Percentiles rank a stretch among this genome's conserved stretches.
These are phyloP conservation scores for Gobionotothen gibberifrons DNA, from an alignment of 2,797 vertebrate genomes.

Conservation along the genomic window DNA sequence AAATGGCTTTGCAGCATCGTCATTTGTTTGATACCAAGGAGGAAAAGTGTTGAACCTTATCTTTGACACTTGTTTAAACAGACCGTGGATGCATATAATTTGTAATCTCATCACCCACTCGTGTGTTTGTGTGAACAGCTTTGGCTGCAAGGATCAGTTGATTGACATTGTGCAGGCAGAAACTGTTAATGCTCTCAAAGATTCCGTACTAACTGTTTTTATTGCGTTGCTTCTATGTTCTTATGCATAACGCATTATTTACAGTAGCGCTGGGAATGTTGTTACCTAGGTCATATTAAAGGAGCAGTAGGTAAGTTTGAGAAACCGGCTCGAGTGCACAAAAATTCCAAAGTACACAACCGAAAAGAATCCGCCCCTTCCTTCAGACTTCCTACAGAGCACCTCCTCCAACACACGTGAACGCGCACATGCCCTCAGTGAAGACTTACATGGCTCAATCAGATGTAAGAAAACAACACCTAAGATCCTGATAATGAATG, in stretches of 20 bases:
- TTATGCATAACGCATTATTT: slow-evolving; percentile 3
- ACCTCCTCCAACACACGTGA: too few species aligned
- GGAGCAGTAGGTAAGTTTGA: too few species aligned
- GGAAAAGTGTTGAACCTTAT: slow-evolving; percentile 52
- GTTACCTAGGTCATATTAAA: too few species aligned
- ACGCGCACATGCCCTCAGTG: too few species aligned
- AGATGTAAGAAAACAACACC: too few species aligned
- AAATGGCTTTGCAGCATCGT: slow-evolving; percentile 35
- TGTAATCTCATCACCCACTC: slow-evolving; percentile 61
- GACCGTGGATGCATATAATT: slow-evolving; percentile 44
- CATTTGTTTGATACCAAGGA: slow-evolving; percentile 44
- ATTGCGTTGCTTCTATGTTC: slow-evolving; percentile 14
- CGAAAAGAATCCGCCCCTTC: too few species aligned
- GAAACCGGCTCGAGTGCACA: too few species aligned
- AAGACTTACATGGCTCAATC: too few species aligned
- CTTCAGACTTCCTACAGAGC: too few species aligned
- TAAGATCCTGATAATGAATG: too few species aligned
- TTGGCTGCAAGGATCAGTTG: slow-evolving; percentile 57
- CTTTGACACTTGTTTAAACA: slow-evolving; percentile 65
- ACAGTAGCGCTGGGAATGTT: background rate
- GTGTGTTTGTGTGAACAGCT: slow-evolving; percentile 66
- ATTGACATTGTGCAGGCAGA: slow-evolving; percentile 60
- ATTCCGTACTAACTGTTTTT: slow-evolving; percentile 39
- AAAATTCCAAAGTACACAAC: too few species aligned
- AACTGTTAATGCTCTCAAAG: slow-evolving; percentile 54